Base-by-base conservation (phyloP, 2,113 vertebrate genomes). In the Entosphenus tridentatus region DNA sequence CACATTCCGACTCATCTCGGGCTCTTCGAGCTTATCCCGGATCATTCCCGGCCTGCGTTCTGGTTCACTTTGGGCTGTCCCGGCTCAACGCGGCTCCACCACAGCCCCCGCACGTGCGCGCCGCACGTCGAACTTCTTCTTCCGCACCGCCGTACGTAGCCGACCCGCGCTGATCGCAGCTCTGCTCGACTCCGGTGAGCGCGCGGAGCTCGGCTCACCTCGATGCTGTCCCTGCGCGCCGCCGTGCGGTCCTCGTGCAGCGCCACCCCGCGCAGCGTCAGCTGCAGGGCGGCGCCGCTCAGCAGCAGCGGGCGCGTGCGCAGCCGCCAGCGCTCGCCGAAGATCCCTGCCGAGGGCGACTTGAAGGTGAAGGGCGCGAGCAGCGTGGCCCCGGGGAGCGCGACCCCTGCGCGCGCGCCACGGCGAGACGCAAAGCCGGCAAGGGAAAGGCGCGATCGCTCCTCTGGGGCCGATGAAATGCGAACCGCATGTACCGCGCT, bases 251-350 rank as follows among this genome's bases (percentile, higher is more conserved):
- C 89, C 74, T 81, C 81, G 73, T 78, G 77, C 55, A 87, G 72
- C 59, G 88, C 82, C 73, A 89, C 71, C 3, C 87, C 89, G 58
- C 80, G 83, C 21, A 97, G 76, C 9, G 77, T 84, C 74, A 96
- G 79, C 74, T 84, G 84, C 71, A 97, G 77, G 59, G 78, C 21
- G 56, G 92, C 87, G 57, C 89, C 88, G 70, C 81, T 85, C 74
- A 93, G 73, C 68, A 96, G 76, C 55, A 80, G 56, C 10, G 92
- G 92, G 73, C 85, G 86, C n/a, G 91, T 89, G 70, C 79, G 79
- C 69, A 96, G 84, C 72, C 82, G 81, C 92, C 91, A 97, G 3
- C 70, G 72, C 70, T 97, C 90, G 1, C 77, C 81, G 76, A 81
- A 80, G 76, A 93, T 78, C 9, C 88, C 87, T 54, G 83, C 73